phyloP scores from a whole-genome alignment of 2,113 vertebrate species.

The Ariopsis seemanni region DNA sequence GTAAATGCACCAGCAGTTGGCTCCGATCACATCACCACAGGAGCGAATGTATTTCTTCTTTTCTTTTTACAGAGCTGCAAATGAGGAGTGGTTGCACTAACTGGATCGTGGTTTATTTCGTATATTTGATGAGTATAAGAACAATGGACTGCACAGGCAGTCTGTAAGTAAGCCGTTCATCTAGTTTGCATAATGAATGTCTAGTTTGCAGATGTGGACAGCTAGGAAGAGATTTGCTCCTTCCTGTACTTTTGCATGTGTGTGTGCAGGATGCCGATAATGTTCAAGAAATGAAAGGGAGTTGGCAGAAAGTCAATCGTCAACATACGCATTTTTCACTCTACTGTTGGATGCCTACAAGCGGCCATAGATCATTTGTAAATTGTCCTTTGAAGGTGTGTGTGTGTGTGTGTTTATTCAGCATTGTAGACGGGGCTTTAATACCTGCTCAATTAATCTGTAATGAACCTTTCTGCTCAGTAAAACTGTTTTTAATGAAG shows the following conservation, averaged over 20 bases:
- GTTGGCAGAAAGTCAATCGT: slow-evolving; percentile 40
- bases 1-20: slow-evolving; percentile 12
- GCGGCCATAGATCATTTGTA: slow-evolving; percentile 14
- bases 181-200: slow-evolving; percentile 48
- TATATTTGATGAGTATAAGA: slow-evolving; percentile 6
- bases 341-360: slow-evolving; percentile 19
- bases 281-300: slow-evolving; percentile 41
- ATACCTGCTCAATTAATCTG: slow-evolving; percentile 10
- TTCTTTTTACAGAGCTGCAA: slow-evolving; percentile 6
- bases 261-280: slow-evolving; percentile 39
- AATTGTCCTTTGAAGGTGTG: slow-evolving; percentile 9
- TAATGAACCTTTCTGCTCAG: slow-evolving; percentile 6
- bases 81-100: background rate
- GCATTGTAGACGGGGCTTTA: slow-evolving; percentile 17
- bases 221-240: slow-evolving; percentile 22
- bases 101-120: slow-evolving; percentile 30
- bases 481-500: background rate
- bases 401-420: slow-evolving; percentile 7
- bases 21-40: background rate
- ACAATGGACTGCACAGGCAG: slow-evolving; percentile 13
- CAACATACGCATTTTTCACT: slow-evolving; percentile 41
- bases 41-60: background rate
- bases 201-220: slow-evolving; percentile 22
- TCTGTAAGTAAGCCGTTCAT: slow-evolving; percentile 44
- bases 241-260: background rate